phyloP scores from a whole-genome alignment of 1,140 invertebrate species.

The Idris sp. region DNA sequence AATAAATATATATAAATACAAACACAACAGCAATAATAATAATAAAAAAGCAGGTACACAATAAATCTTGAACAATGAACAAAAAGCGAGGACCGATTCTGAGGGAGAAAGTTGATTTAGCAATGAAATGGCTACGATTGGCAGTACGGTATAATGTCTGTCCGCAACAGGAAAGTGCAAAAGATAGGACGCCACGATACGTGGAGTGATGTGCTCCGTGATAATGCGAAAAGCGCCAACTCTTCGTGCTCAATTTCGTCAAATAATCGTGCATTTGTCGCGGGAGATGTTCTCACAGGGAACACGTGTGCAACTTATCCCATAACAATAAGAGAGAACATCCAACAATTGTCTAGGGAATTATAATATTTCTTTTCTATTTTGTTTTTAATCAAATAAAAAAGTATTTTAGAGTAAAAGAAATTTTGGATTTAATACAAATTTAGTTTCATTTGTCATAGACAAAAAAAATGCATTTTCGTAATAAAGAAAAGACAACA shows the following conservation, averaged over 20 bases:
- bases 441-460: no score
- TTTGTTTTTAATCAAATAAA: no score
- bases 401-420: no score
- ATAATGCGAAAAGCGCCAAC: conserved; percentile 28
- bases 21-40: conserved; percentile 4
- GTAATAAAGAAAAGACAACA: no score
- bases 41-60: conserved; percentile 6
- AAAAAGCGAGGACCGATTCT: conserved; percentile 9
- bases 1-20: conserved; percentile 16
- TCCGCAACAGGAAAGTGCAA: conserved; percentile 3
- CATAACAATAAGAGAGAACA: no score
- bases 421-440: no score
- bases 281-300: no score
- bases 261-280: no score
- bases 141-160: conserved; percentile 26
- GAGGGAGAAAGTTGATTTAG: conserved; percentile 38
- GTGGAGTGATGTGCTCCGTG: conserved; percentile 18
- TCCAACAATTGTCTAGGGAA: no score
- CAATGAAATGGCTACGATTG: conserved; percentile 45
- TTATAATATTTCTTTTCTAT: no score
- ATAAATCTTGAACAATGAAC: conserved; percentile 34
- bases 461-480: no score
- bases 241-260: conserved; percentile 24
- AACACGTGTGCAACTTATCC: no score
- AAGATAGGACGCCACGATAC: conserved; percentile 28